Evolutionary conservation across 2,113 vertebrate genomes (phyloP).

Genomic region (Taxidea taxus): DNA sequence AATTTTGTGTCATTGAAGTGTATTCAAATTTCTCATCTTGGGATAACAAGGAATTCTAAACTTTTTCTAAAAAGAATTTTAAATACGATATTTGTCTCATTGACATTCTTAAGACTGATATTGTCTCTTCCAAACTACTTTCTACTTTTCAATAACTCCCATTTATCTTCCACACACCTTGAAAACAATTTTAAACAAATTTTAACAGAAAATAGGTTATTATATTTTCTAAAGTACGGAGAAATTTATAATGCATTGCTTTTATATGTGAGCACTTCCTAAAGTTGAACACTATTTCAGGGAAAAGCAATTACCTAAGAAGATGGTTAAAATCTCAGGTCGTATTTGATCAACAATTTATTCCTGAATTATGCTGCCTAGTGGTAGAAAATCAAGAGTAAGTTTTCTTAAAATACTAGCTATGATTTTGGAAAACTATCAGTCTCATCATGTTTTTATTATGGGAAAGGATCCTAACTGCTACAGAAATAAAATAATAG

Average conservation of each 20-base stretch:
- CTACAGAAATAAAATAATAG: slow-evolving; percentile 35
- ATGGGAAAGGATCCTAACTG: slow-evolving; percentile 29
- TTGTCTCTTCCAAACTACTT: neutral
- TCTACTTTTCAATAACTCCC: neutral
- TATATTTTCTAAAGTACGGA: slow-evolving; percentile 25
- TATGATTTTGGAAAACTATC: slow-evolving; percentile 39
- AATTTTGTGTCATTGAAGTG: slow-evolving; percentile 3
- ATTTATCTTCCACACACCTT: neutral
- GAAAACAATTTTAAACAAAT: neutral
- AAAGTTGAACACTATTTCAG: neutral
- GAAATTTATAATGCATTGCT: neutral
- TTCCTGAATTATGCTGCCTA: neutral
- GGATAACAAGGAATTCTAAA: neutral
- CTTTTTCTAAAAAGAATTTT: slow-evolving; percentile 25
- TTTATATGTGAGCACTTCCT: neutral
- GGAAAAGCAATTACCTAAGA: slow-evolving; percentile 13
- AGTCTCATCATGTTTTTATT: slow-evolving; percentile 54
- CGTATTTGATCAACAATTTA: slow-evolving; percentile 26
- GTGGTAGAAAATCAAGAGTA: slow-evolving; percentile 4
- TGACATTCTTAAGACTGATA: neutral
- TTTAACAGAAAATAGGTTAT: slow-evolving; percentile 11
- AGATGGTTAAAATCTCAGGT: neutral
- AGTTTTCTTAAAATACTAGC: slow-evolving; percentile 30
- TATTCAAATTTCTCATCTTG: neutral
- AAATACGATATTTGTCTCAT: slow-evolving; percentile 13